Conservation (phyloP, 1,140 invertebrate genomes). For the Aphelenchoides fujianensis region DNA sequence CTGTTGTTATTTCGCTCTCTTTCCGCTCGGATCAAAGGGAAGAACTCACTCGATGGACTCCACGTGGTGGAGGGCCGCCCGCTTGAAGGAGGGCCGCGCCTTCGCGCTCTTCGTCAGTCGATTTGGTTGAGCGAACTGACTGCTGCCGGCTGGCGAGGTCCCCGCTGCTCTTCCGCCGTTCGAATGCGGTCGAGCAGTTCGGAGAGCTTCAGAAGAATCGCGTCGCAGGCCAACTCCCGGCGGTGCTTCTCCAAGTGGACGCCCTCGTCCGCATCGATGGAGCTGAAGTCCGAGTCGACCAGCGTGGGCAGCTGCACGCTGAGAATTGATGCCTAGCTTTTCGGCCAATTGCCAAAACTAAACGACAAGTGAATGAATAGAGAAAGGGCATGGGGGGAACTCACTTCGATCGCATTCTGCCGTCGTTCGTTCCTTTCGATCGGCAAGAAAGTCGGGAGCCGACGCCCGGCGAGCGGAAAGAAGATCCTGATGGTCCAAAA, state of each 20-base stretch:
- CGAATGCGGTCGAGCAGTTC: conserved; percentile 1
- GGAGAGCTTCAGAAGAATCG: background rate
- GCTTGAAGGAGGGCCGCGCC: background rate
- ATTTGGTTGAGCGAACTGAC: conserved; percentile 6
- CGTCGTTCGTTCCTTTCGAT: background rate
- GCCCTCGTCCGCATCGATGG: conserved; percentile 16
- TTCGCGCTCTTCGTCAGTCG: conserved; percentile 1
- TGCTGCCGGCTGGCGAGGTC: background rate
- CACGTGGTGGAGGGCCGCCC: background rate
- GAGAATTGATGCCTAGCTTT: background rate
- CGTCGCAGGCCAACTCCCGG: conserved; percentile 9
- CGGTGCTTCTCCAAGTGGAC: conserved; percentile 11
- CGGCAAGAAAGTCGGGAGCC: background rate
- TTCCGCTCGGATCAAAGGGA: background rate
- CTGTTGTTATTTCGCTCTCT: background rate
- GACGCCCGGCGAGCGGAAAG: background rate
- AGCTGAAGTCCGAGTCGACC: background rate
- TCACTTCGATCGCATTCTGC: conserved; percentile 6
- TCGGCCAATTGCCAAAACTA: conserved; percentile 17
- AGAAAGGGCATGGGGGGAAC: background rate
- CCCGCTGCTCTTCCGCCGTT: background rate
- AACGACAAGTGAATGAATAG: background rate
- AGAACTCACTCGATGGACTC: conserved; percentile 1
- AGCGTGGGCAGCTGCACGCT: background rate
- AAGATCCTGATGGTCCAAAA: background rate